Percentiles rank a stretch among this genome's conserved stretches.
Evolutionary conservation across 2,113 vertebrate species (phyloP).

Genomic region (Symphodus melops): DNA sequence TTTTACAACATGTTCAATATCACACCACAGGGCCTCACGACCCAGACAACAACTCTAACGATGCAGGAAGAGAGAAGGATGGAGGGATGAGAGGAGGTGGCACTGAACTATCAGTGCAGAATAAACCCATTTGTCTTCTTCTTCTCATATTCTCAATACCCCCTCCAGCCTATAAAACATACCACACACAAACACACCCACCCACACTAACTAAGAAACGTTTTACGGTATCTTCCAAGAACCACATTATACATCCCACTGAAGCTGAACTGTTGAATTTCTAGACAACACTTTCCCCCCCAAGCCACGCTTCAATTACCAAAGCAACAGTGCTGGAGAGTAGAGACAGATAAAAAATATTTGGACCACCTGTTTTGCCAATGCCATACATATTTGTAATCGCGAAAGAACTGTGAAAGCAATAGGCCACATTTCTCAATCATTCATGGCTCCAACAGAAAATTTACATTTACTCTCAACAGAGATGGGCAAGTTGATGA

Average conservation of each 20-base stretch:
- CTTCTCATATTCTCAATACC: slow-evolving; percentile 63
- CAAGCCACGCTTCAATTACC: slow-evolving; percentile 52
- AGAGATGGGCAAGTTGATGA: neutral
- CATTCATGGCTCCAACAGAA: neutral
- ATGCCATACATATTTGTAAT: slow-evolving; percentile 27
- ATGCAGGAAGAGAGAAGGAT: slow-evolving; percentile 54
- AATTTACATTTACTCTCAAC: neutral
- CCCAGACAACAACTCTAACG: slow-evolving; percentile 65
- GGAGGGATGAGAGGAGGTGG: slow-evolving; percentile 58
- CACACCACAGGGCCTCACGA: slow-evolving; percentile 72
- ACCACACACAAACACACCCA: slow-evolving; percentile 59
- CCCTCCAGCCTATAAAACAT: slow-evolving; percentile 66
- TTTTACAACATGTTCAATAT: slow-evolving; percentile 80
- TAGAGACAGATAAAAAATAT: slow-evolving; percentile 41
- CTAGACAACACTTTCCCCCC: slow-evolving; percentile 23
- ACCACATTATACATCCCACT: slow-evolving; percentile 56
- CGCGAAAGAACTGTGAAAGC: slow-evolving; percentile 5
- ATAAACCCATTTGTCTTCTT: slow-evolving; percentile 74
- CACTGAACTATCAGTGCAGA: slow-evolving; percentile 68
- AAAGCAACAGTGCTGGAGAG: slow-evolving; percentile 38
- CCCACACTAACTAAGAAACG: slow-evolving; percentile 53
- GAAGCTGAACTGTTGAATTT: slow-evolving; percentile 33
- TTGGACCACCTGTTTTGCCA: slow-evolving; percentile 23
- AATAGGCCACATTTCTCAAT: neutral
- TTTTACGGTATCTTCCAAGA: slow-evolving; percentile 55